These are phyloP conservation scores for Yponomeuta evonymella DNA, from an alignment of 2,888 invertebrate species.

Conservation along the genomic window DNA sequence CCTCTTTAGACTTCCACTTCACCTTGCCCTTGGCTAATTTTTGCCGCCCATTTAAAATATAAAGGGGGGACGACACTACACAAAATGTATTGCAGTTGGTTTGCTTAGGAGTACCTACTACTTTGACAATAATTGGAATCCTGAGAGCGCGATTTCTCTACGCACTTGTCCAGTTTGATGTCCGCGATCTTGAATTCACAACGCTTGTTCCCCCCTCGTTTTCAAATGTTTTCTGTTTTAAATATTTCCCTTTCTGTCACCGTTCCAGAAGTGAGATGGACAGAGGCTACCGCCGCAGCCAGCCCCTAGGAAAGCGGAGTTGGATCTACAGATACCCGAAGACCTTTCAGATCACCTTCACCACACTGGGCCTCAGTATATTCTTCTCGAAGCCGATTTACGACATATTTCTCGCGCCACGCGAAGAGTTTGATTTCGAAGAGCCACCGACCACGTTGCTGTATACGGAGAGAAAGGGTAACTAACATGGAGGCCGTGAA, in stretches of 20 bases:
- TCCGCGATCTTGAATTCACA: too few relatives aligned
- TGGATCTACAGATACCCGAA: constrained; percentile 79
- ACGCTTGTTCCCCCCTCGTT: too few relatives aligned
- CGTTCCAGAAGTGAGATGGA: constrained; percentile 41
- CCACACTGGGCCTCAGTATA: constrained; percentile 67
- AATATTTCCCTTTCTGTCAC: background rate
- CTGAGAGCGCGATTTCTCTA: too few relatives aligned
- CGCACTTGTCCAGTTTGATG: too few relatives aligned
- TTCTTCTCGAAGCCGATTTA: constrained; percentile 85
- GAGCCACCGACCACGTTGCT: constrained; percentile 48
- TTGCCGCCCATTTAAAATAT: too few relatives aligned
- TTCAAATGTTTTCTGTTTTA: too few relatives aligned
- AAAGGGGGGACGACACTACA: too few relatives aligned
- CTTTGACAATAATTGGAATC: too few relatives aligned
- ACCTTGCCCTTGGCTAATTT: too few relatives aligned
- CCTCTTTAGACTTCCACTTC: too few relatives aligned
- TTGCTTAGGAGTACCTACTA: too few relatives aligned
- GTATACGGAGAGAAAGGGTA: constrained; percentile 20
- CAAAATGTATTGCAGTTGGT: too few relatives aligned
- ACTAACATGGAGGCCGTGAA: constrained; percentile 85
- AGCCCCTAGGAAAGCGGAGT: constrained; percentile 72
- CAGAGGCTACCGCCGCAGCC: constrained; percentile 36
- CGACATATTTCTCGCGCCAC: constrained; percentile 73
- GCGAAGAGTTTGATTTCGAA: constrained; percentile 36
- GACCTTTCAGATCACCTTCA: constrained; percentile 71